Conservation (phyloP, 2,113 vertebrate species). For the Oryzias curvinotus region DNA sequence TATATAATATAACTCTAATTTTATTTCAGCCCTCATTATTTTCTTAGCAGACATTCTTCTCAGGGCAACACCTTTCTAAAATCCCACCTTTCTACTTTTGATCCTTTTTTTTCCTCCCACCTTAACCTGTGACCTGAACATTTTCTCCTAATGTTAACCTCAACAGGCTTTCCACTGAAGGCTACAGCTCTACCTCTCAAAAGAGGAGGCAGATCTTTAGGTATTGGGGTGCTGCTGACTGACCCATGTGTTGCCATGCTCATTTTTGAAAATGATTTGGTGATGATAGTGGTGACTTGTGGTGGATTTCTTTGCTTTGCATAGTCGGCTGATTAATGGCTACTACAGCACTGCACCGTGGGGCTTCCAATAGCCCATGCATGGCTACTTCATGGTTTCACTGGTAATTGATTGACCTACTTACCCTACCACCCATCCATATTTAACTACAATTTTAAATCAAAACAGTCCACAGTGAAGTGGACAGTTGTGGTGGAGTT, state of each 20-base stretch:
- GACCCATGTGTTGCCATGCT: slow-evolving; percentile 80
- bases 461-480: slow-evolving; percentile 55
- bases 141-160: slow-evolving; percentile 84
- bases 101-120: slow-evolving; percentile 45
- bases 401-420: slow-evolving; percentile 57
- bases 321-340: slow-evolving; percentile 78
- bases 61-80: slow-evolving; percentile 40
- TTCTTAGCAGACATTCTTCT: slow-evolving; percentile 5
- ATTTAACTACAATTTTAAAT: slow-evolving; percentile 57
- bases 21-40: too few species aligned
- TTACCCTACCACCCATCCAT: slow-evolving; percentile 52
- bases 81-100: slow-evolving; percentile 20
- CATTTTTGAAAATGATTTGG: slow-evolving; percentile 74
- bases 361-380: slow-evolving; percentile 74
- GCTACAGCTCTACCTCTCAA: slow-evolving; percentile 93
- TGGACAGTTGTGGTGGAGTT: slow-evolving; percentile 65
- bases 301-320: slow-evolving; percentile 76
- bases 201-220: slow-evolving; percentile 95
- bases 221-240: slow-evolving; percentile 80
- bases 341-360: slow-evolving; percentile 70
- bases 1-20: too few species aligned
- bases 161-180: slow-evolving; percentile 91
- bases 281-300: slow-evolving; percentile 70
- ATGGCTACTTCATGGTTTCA: slow-evolving; percentile 86
- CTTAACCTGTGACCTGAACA: slow-evolving; percentile 71